These are phyloP conservation scores for Vombatus ursinus DNA, from an alignment of 2,113 vertebrate species.

Conservation along the genomic window DNA sequence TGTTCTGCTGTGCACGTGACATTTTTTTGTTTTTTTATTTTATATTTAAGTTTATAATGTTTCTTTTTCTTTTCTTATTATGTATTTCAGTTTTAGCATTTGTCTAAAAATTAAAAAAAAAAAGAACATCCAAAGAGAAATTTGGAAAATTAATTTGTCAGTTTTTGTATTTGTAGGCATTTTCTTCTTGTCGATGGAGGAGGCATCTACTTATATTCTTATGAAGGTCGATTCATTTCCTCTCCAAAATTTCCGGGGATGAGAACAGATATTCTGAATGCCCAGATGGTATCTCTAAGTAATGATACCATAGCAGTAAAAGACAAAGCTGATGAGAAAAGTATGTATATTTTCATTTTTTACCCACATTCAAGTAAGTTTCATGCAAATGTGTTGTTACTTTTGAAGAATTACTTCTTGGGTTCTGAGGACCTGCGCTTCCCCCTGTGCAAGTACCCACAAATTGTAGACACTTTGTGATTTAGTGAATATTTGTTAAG, in stretches of 20 bases:
- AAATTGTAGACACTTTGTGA: background rate
- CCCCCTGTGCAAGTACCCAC: background rate
- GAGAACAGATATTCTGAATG: conserved; percentile 93
- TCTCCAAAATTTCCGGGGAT: conserved; percentile 93
- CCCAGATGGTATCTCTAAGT: conserved; percentile 92
- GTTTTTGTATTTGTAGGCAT: conserved; percentile 83
- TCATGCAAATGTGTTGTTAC: conserved; percentile 6
- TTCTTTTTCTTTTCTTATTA: too few relatives aligned
- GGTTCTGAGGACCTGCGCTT: background rate
- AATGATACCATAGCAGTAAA: conserved; percentile 93
- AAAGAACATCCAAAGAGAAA: background rate
- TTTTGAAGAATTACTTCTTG: background rate
- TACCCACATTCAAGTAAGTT: conserved; percentile 29
- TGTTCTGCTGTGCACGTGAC: too few relatives aligned
- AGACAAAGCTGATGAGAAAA: conserved; percentile 94
- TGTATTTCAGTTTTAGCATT: too few relatives aligned
- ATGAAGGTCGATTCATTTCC: conserved; percentile 94
- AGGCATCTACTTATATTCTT: conserved; percentile 94
- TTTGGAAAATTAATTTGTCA: conserved; percentile 41
- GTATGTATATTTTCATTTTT: conserved; percentile 79
- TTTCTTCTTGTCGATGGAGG: conserved; percentile 95
- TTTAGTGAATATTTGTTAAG: background rate
- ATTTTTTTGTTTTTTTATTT: too few relatives aligned
- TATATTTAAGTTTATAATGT: too few relatives aligned
- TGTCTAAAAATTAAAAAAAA: too few relatives aligned